These are phyloP conservation scores for Solea solea DNA, from an alignment of 2,113 vertebrate species.

Conservation along the genomic window DNA sequence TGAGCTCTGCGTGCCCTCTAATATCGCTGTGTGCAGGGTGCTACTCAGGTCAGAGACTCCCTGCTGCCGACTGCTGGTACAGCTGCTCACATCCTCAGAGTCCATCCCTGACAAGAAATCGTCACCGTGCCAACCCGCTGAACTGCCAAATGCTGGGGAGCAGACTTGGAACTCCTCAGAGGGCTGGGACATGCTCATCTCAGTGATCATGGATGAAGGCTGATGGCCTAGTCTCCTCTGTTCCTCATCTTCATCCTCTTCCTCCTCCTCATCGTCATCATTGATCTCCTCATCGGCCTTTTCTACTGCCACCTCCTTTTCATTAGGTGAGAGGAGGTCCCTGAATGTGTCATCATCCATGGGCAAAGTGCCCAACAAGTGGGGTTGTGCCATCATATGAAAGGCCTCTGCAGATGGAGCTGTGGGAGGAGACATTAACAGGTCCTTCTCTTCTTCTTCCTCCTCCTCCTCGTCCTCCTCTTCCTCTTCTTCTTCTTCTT, in stretches of 20 bases:
- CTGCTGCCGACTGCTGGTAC: constrained; percentile 71
- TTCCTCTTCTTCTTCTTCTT: constrained; percentile 33
- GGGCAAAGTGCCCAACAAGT: constrained; percentile 38
- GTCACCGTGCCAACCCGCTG: constrained; percentile 65
- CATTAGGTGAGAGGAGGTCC: constrained; percentile 63
- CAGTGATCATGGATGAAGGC: constrained; percentile 60
- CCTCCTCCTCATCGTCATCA: constrained; percentile 71
- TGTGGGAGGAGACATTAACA: constrained; percentile 44
- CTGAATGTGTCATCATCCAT: constrained; percentile 43
- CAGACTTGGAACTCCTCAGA: constrained; percentile 67
- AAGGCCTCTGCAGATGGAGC: constrained; percentile 45
- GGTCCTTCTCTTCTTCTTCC: constrained; percentile 54
- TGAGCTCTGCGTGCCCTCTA: constrained; percentile 77
- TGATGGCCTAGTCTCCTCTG: constrained; percentile 69
- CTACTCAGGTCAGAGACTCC: constrained; percentile 72
- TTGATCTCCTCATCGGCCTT: constrained; percentile 85
- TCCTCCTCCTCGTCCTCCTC: constrained; percentile 36
- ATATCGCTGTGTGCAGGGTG: constrained; percentile 67
- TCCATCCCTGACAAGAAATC: constrained; percentile 71
- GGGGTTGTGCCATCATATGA: constrained; percentile 32
- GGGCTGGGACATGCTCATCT: constrained; percentile 69
- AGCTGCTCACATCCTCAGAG: constrained; percentile 76
- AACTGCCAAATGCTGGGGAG: constrained; percentile 58
- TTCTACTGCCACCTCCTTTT: constrained; percentile 78
- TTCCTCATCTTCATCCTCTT: constrained; percentile 71